Conservation (phyloP, 2,113 vertebrate genomes). For the Poeciliopsis turrubarensis region DNA sequence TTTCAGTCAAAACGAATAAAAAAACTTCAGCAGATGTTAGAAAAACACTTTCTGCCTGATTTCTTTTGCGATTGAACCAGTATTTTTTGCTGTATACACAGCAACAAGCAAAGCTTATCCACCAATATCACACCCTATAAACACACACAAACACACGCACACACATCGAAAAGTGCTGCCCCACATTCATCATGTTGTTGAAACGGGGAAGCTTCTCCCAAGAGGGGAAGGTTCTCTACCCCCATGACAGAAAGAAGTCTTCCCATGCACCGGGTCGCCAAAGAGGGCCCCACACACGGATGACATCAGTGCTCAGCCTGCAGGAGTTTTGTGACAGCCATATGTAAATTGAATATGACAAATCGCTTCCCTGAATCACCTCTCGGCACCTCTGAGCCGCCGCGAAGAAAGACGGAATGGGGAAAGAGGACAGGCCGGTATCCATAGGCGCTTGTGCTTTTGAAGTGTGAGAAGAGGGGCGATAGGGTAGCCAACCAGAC, state of each 20-base stretch:
- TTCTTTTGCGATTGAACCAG: neutral
- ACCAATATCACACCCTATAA: slow-evolving; percentile 29
- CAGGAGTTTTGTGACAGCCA: slow-evolving; percentile 71
- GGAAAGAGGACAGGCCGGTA: slow-evolving; percentile 21
- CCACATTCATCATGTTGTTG: slow-evolving; percentile 57
- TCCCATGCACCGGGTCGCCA: slow-evolving; percentile 63
- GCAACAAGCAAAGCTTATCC: slow-evolving; percentile 44
- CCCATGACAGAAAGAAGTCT: slow-evolving; percentile 50
- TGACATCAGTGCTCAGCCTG: slow-evolving; percentile 74
- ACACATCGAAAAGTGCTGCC: slow-evolving; percentile 35
- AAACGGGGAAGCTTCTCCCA: slow-evolving; percentile 39
- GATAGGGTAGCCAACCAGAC: slow-evolving; percentile 37
- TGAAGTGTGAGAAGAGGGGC: slow-evolving; percentile 64
- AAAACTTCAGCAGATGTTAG: neutral
- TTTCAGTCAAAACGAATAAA: neutral
- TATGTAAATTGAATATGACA: slow-evolving; percentile 83
- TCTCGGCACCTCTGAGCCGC: slow-evolving; percentile 63
- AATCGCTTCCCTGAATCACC: slow-evolving; percentile 76
- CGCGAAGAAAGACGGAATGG: slow-evolving; percentile 67
- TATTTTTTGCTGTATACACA: neutral
- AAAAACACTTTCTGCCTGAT: neutral
- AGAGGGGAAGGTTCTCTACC: slow-evolving; percentile 14
- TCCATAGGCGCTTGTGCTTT: slow-evolving; percentile 45
- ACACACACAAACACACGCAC: slow-evolving; percentile 22
- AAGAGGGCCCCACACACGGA: slow-evolving; percentile 61